Conservation (phyloP, 23 tunicate genomes). For the Clavelina lepadiformis region DNA sequence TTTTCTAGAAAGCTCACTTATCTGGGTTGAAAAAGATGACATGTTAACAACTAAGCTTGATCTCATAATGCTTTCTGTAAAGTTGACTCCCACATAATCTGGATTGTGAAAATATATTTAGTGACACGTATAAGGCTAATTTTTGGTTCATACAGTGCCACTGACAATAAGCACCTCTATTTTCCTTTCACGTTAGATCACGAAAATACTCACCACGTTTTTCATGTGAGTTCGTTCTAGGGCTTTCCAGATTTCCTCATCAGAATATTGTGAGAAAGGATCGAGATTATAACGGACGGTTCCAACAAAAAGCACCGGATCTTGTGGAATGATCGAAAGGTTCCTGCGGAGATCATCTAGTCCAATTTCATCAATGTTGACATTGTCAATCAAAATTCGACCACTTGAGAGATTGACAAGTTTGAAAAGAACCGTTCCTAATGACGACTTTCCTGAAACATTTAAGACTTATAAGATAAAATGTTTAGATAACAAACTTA, state of each 20-base stretch:
- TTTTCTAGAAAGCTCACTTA: slow-evolving; percentile 51
- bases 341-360: slow-evolving; percentile 44
- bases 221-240: slow-evolving; percentile 86
- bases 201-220: slow-evolving; percentile 37
- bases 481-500: too few relatives aligned
- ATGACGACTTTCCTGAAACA: slow-evolving; percentile 69
- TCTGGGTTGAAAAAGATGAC: too few relatives aligned
- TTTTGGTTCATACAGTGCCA: too few relatives aligned
- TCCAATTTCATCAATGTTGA: slow-evolving; percentile 37
- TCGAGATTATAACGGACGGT: slow-evolving; percentile 89
- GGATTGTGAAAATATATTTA: too few relatives aligned
- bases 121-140: too few relatives aligned
- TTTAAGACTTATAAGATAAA: too few relatives aligned
- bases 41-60: too few relatives aligned
- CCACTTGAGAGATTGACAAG: slow-evolving; percentile 57
- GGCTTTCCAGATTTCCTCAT: slow-evolving; percentile 86
- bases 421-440: slow-evolving; percentile 66
- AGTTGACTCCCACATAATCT: too few relatives aligned
- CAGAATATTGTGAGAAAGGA: slow-evolving; percentile 82
- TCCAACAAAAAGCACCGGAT: slow-evolving; percentile 83
- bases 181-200: too few relatives aligned
- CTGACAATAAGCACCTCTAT: too few relatives aligned
- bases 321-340: slow-evolving; percentile 91
- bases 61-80: too few relatives aligned
- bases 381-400: slow-evolving; percentile 39